Evolutionary conservation across 2,797 vertebrate species (phyloP), one percentile per base, ranked within the genome.

Genomic region (Gymnopithys bicolor): DNA sequence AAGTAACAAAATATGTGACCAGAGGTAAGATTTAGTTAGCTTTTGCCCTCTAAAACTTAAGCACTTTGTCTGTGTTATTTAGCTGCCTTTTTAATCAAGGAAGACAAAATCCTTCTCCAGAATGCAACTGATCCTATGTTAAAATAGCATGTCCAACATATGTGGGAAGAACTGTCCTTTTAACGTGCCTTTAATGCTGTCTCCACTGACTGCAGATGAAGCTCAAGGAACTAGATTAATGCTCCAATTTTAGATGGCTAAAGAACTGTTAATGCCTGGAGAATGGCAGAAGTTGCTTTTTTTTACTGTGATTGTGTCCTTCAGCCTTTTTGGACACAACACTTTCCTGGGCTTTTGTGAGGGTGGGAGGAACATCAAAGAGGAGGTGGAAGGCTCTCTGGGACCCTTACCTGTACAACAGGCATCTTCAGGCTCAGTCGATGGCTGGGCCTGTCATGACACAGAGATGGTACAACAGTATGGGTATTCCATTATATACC

Each of bases 21-120:
- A 5, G 32, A 23, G 33, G 33, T 69, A 68, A 78, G 66, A 64
- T 64, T 60, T 60, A 30, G 32, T 35, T 66, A 35, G 13, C 16
- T 83, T 92, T 79, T 79, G 23, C 80, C 49, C 17, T 84, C 39
- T 58, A 30, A 39, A 91, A 68, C n/a, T 78, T 78, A 43, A 79
- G 12, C 10, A 52, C 28, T 64, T 55, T 19, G 5, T 66, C 66
- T 84, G 35, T 24, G 30, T 21, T 84, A 28, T n/a, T 76, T 85
- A 24, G 62, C 22, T 82, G 55, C 30, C n/a, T 84, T 93, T 84
- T 76, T 48, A 69, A 77, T 51, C 17, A 73, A 23, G 9, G 27
- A 66, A 86, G 48, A 63, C 12, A 67, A 80, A 90, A 93, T 15
- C 19, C 32, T 59, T 7, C 45, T 86, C 46, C 73, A 77, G 46